phyloP scores from a whole-genome alignment of 30 jellyfish, hydroid and myxozoan genomes.

The Chrysaora quinquecirrha region DNA sequence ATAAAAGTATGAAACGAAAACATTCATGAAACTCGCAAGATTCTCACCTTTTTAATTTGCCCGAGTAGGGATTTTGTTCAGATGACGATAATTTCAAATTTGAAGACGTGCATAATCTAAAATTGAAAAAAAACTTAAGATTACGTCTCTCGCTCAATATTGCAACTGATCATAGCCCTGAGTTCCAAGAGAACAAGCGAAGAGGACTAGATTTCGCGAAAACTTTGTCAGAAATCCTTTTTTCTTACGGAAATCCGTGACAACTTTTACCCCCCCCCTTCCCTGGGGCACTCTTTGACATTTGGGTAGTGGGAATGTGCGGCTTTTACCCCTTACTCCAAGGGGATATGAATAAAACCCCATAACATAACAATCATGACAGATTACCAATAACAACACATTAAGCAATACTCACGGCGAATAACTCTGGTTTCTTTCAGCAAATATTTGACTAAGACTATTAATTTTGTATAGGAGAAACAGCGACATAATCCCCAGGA shows the following conservation, averaged over 20 bases:
- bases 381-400: background rate
- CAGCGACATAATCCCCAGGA: conserved; percentile 1
- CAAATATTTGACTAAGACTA: conserved; percentile 2
- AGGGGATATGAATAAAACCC: background rate
- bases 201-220: too few species aligned
- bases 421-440: background rate
- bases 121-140: background rate
- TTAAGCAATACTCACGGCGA: background rate
- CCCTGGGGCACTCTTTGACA: too few species aligned
- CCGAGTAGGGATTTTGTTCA: background rate
- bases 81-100: background rate
- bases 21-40: background rate
- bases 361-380: background rate
- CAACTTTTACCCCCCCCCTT: too few species aligned
- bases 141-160: too few species aligned
- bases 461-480: background rate
- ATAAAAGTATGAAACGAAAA: background rate
- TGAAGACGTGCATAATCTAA: background rate
- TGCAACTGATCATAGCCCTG: too few species aligned
- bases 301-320: too few species aligned
- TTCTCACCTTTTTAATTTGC: background rate
- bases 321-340: too few species aligned
- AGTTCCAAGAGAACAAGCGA: too few species aligned
- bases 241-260: too few species aligned
- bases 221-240: too few species aligned